phyloP scores from a whole-genome alignment of 2,888 invertebrate genomes.

The Amphipyra berbera region DNA sequence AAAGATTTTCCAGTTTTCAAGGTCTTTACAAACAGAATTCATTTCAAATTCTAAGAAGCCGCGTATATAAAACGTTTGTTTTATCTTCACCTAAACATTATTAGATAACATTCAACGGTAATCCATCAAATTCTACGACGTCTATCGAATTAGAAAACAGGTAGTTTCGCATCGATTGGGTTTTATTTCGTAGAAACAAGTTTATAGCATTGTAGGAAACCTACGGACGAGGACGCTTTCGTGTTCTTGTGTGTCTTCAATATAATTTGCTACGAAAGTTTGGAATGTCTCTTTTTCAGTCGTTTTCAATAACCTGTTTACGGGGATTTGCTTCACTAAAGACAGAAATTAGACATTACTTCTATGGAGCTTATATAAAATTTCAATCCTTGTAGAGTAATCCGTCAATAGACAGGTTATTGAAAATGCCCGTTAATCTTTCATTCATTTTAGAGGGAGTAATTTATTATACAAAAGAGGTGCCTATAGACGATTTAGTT shows the following conservation, averaged over 20 bases:
- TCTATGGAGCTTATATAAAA: too few species aligned
- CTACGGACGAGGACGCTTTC: background rate
- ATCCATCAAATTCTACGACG: constrained; percentile 32
- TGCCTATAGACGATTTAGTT: too few species aligned
- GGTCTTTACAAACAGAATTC: background rate
- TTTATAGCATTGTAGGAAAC: constrained; percentile 24
- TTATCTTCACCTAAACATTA: constrained; percentile 16
- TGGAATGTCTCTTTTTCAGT: too few species aligned
- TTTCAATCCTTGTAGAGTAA: too few species aligned
- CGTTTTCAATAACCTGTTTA: too few species aligned
- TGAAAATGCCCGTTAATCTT: too few species aligned
- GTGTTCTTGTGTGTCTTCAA: background rate
- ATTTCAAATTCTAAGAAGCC: constrained; percentile 6
- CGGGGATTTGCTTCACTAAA: too few species aligned
- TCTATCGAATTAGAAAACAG: constrained; percentile 30
- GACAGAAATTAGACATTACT: too few species aligned
- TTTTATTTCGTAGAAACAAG: constrained; percentile 29
- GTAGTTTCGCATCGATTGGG: constrained; percentile 16
- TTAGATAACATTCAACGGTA: constrained; percentile 26
- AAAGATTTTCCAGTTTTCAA: constrained; percentile 24
- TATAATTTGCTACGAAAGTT: constrained; percentile 1
- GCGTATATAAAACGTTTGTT: background rate
- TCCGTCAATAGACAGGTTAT: too few species aligned
- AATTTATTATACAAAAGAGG: too few species aligned
- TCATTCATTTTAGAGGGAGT: too few species aligned